Evolutionary conservation across 2,113 vertebrate species (phyloP), one percentile per base, ranked within the genome.

Genomic region (Otus sunia): DNA sequence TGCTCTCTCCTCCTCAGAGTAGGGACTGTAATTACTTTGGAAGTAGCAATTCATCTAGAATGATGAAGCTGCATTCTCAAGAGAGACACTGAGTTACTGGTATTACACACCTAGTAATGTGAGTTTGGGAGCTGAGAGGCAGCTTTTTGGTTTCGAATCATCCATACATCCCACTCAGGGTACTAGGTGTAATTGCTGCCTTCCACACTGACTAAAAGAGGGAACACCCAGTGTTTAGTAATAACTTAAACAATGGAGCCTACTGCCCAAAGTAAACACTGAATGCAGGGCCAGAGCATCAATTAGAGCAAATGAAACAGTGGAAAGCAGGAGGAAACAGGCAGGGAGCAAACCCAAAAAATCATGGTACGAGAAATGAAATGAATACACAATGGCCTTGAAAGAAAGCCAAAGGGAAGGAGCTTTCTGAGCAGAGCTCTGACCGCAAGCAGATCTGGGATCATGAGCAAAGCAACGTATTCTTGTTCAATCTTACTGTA

Each of bases 381-480:
- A 53, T 56, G 85, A 91, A 78, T 64, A 64, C 56, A 92, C 87
- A 94, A 90, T 90, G 66, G 53, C 62, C 74, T 93, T 95, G 92
- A 93, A 94, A 90, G 45, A 36, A 82, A 88, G 69, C 81, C 93
- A 88, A 88, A 56, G 45, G 53, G 69, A 90, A 60, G 36, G 49
- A 85, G 58, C 27, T 37, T 92, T 94, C 29, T 87, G 39, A 89
- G 60, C 64, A 78, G 60, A 80, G 74, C 58, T 22, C 45, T 78
- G 91, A 56, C 27, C 20, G 66, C 87, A 71, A 71, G 60, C 89
- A 82, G 81, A 87, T 79, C 74, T 85, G 66, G 21, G 30, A 91
- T 91, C 77, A 39, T 16, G 58, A 91, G 92, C 73, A 85, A 87
- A 90, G 71, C 43, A 76, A 37, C 0, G 0, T 39, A 56, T 90